These are phyloP conservation scores for Pterophyllum scalare DNA, from an alignment of 2,113 vertebrate genomes.

Conservation along the genomic window DNA sequence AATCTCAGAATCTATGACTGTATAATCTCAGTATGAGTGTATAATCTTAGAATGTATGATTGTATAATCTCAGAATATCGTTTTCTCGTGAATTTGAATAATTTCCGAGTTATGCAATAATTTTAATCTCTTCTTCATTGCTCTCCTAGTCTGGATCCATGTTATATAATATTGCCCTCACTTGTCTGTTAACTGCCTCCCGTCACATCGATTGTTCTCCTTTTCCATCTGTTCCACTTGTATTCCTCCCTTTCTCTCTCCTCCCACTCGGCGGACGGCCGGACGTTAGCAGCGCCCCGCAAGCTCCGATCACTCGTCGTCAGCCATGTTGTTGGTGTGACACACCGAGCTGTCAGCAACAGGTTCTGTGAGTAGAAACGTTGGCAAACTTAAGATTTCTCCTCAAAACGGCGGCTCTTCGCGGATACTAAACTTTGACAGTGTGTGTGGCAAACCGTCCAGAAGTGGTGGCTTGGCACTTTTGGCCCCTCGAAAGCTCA, in stretches of 20 bases:
- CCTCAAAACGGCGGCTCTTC: background rate
- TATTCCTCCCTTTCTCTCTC: slow-evolving; percentile 32
- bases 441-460: background rate
- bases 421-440: background rate
- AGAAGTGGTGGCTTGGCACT: slow-evolving; percentile 11
- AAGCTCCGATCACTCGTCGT: slow-evolving; percentile 51
- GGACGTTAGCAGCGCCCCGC: slow-evolving; percentile 50
- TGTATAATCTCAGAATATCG: background rate
- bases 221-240: slow-evolving; percentile 6
- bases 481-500: background rate
- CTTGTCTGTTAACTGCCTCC: background rate
- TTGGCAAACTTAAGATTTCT: slow-evolving; percentile 12
- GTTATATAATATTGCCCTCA: background rate
- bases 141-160: background rate
- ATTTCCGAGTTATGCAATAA: background rate
- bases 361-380: slow-evolving; percentile 55
- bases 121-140: background rate
- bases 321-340: slow-evolving; percentile 82
- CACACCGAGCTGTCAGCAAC: slow-evolving; percentile 78
- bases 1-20: background rate
- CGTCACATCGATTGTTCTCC: slow-evolving; percentile 14
- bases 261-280: slow-evolving; percentile 49
- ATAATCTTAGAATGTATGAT: background rate
- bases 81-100: background rate
- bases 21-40: background rate